A percentile compares a stretch with the other conserved stretches of the same genome.
Conservation (phyloP, 1,140 invertebrate genomes). For the Cheumatopsyche charites region DNA sequence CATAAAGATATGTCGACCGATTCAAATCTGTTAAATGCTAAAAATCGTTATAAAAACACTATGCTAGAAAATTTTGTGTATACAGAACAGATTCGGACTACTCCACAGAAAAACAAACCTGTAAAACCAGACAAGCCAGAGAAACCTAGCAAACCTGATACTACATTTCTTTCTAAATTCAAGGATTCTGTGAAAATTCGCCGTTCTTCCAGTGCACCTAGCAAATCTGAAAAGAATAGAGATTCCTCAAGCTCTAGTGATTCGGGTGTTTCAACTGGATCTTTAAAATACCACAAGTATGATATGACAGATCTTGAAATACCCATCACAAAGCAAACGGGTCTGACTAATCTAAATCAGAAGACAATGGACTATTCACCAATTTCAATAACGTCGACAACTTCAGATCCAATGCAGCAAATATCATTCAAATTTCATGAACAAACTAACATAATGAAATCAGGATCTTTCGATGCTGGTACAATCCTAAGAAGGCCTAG, state of each 20-base stretch:
- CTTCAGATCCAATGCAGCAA: slow-evolving; percentile 74
- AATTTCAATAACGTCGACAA: slow-evolving; percentile 71
- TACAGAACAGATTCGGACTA: neutral
- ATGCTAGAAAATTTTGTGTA: slow-evolving; percentile 3
- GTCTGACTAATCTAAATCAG: slow-evolving; percentile 54
- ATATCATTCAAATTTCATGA: slow-evolving; percentile 76
- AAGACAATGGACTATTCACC: slow-evolving; percentile 62
- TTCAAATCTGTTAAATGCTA: slow-evolving; percentile 55
- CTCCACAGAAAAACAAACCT: slow-evolving; percentile 43
- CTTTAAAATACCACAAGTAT: slow-evolving; percentile 66
- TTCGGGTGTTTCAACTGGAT: slow-evolving; percentile 69
- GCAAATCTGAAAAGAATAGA: slow-evolving; percentile 69
- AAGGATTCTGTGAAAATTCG: slow-evolving; percentile 70
- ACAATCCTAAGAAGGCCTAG: slow-evolving; percentile 55
- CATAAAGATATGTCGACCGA: slow-evolving; percentile 54
- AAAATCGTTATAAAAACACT: slow-evolving; percentile 41
- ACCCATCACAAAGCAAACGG: slow-evolving; percentile 62
- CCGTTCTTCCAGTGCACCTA: slow-evolving; percentile 77
- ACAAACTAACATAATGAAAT: slow-evolving; percentile 68
- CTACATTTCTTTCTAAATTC: slow-evolving; percentile 55
- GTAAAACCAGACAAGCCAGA: slow-evolving; percentile 51
- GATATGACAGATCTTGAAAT: slow-evolving; percentile 72
- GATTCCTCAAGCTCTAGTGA: slow-evolving; percentile 78
- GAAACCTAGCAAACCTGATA: slow-evolving; percentile 53
- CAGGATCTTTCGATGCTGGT: slow-evolving; percentile 73